These are phyloP conservation scores for Xiphophorus birchmanni DNA, from an alignment of 2,797 vertebrate genomes.

Conservation along the genomic window DNA sequence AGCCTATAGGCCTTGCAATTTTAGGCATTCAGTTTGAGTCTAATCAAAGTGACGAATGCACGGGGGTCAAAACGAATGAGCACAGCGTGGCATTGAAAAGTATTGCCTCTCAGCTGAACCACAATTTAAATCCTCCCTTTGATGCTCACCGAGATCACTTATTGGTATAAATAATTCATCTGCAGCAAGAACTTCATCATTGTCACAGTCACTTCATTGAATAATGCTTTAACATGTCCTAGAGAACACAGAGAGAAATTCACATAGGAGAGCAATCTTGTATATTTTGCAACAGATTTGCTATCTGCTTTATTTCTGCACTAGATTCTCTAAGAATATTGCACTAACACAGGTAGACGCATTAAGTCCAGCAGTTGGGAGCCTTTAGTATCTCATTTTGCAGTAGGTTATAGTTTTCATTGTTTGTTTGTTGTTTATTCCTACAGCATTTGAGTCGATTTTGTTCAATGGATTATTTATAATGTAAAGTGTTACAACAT, in stretches of 20 bases:
- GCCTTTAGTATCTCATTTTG: background rate
- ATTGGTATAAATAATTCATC: constrained; percentile 64
- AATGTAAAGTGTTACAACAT: background rate
- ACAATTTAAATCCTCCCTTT: constrained; percentile 46
- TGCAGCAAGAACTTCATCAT: constrained; percentile 44
- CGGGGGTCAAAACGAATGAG: constrained; percentile 38
- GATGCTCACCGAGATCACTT: constrained; percentile 60
- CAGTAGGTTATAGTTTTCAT: background rate
- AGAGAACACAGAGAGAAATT: constrained; percentile 23
- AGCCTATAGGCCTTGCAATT: constrained; percentile 31
- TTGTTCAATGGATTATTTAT: too few relatives aligned
- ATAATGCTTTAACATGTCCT: constrained; percentile 39
- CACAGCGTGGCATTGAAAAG: constrained; percentile 24
- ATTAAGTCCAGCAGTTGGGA: background rate
- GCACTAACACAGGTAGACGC: background rate
- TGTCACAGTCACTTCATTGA: constrained; percentile 6
- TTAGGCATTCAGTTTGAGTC: constrained; percentile 38
- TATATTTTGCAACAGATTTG: background rate
- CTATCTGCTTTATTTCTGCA: background rate
- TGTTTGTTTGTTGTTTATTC: background rate
- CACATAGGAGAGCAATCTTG: background rate
- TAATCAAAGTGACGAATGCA: constrained; percentile 62
- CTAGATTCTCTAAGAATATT: background rate
- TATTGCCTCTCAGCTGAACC: constrained; percentile 33
- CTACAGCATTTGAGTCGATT: background rate